Evolutionary conservation across 2,888 invertebrate genomes (phyloP).

Genomic region (Cantharis nigra): DNA sequence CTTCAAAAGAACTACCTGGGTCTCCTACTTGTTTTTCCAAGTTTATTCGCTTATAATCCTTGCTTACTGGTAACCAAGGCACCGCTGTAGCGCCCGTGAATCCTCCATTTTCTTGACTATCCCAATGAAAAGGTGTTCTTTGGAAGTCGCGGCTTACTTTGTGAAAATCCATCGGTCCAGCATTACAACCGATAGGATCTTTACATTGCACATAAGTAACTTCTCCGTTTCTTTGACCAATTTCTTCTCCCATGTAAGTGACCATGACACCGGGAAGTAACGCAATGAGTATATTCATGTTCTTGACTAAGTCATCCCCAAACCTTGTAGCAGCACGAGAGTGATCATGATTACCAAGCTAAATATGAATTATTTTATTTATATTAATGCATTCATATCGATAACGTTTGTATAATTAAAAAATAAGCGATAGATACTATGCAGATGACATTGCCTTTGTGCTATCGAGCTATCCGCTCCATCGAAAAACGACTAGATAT

Average conservation of each 20-base stretch:
- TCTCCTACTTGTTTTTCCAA: too few relatives aligned
- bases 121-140: slow-evolving; percentile 85
- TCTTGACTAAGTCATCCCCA: slow-evolving; percentile 71
- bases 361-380: slow-evolving; percentile 47
- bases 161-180: slow-evolving; percentile 64
- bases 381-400: too few relatives aligned
- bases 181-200: slow-evolving; percentile 63
- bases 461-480: too few relatives aligned
- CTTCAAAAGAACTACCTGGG: slow-evolving; percentile 58
- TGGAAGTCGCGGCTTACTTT: slow-evolving; percentile 70
- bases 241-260: slow-evolving; percentile 86
- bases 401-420: too few relatives aligned
- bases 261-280: slow-evolving; percentile 86
- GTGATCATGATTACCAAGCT: slow-evolving; percentile 80
- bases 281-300: slow-evolving; percentile 80
- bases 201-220: slow-evolving; percentile 57
- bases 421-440: too few relatives aligned
- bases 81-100: slow-evolving; percentile 48
- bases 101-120: slow-evolving; percentile 63
- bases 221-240: slow-evolving; percentile 69
- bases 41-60: too few relatives aligned
- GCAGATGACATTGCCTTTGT: too few relatives aligned
- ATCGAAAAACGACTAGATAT: too few relatives aligned
- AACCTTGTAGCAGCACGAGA: slow-evolving; percentile 71
- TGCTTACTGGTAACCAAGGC: slow-evolving; percentile 74